Evolutionary conservation across 2,113 vertebrate species (phyloP).

Genomic region (Myrmecobius fasciatus): DNA sequence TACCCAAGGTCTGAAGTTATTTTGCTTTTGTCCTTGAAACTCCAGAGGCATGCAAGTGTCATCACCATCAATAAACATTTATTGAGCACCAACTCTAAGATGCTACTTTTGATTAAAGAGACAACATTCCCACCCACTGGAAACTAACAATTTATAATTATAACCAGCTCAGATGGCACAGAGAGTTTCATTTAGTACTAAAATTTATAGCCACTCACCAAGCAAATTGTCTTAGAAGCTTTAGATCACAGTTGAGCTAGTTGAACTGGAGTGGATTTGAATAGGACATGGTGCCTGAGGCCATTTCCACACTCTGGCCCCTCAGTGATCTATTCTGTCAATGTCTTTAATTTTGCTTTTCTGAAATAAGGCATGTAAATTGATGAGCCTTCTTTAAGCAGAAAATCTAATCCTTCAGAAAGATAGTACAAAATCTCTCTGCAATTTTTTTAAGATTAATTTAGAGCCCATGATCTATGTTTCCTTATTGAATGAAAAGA

Average conservation of each 20-base stretch:
- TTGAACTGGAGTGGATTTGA: neutral
- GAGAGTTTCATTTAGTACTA: neutral
- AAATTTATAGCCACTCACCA: constrained; percentile 3
- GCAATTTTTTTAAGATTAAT: neutral
- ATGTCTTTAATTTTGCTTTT: neutral
- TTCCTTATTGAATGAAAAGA: neutral
- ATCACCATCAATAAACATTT: constrained; percentile 46
- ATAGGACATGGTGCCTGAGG: constrained; percentile 8
- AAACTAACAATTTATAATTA: constrained; percentile 11
- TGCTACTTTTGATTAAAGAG: constrained; percentile 4
- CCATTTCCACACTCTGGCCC: neutral
- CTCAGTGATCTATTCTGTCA: neutral
- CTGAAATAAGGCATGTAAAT: neutral
- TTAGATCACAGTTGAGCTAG: neutral
- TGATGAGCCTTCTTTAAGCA: neutral
- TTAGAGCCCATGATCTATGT: neutral
- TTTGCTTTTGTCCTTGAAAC: constrained; percentile 32
- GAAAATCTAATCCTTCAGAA: neutral
- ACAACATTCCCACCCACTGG: neutral
- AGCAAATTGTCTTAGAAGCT: neutral
- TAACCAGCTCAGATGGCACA: neutral
- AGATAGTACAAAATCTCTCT: neutral
- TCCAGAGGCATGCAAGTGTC: neutral
- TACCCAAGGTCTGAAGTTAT: neutral
- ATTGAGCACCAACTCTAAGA: neutral